Percentiles rank a stretch among this genome's conserved stretches.
Evolutionary conservation across 2,113 vertebrate species (phyloP).

Genomic region (Corythaeola cristata): DNA sequence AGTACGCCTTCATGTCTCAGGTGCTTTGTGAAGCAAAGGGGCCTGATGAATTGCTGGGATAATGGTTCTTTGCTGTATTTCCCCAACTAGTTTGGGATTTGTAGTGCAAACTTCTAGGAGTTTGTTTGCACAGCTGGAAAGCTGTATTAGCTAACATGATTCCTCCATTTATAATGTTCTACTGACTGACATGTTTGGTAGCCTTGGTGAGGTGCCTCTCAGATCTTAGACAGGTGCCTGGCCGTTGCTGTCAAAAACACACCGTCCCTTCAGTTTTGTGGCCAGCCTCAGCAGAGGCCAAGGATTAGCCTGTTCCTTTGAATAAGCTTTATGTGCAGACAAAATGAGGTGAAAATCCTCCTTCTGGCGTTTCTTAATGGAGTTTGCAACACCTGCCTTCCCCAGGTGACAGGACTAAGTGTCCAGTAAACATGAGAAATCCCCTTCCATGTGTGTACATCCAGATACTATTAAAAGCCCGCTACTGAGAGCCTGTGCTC

Average conservation of each 20-base stretch:
- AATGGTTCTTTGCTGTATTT: not conserved
- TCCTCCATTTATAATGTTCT: not conserved
- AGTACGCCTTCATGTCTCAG: not conserved
- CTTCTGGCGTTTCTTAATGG: conserved; percentile 8
- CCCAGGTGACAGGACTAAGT: not conserved
- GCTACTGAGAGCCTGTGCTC: not conserved
- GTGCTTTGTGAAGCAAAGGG: not conserved
- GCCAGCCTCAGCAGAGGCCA: not conserved
- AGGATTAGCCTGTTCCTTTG: conserved; percentile 15
- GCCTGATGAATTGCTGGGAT: not conserved
- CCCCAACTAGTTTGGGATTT: not conserved
- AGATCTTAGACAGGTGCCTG: not conserved
- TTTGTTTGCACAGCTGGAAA: conserved; percentile 61
- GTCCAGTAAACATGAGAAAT: not conserved
- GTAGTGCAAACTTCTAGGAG: not conserved
- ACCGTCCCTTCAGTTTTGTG: not conserved
- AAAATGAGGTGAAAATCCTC: conserved; percentile 26
- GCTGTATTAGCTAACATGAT: not conserved
- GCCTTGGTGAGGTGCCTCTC: not conserved
- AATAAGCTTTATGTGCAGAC: not conserved
- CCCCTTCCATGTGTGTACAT: not conserved
- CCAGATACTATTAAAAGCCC: not conserved
- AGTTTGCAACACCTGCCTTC: conserved; percentile 9
- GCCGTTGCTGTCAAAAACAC: not conserved
- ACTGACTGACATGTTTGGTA: conserved; percentile 2